Conservation (phyloP, 2,888 invertebrate species). For the Parnassius smintheus region DNA sequence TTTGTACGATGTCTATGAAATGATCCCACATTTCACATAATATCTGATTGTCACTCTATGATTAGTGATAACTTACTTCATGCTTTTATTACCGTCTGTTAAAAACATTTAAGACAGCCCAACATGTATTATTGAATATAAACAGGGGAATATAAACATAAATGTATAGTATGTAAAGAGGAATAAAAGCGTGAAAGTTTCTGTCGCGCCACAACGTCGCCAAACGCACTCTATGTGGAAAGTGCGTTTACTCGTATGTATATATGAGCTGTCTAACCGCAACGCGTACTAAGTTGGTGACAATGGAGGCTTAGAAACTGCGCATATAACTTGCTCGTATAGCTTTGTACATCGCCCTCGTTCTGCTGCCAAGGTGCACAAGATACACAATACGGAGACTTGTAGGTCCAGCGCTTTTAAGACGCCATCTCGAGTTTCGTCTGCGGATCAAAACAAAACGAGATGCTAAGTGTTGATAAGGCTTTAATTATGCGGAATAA, state of each 20-base stretch:
- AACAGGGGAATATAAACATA: too few species aligned
- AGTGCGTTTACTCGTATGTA: background rate
- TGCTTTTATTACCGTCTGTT: background rate
- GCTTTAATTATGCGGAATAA: too few species aligned
- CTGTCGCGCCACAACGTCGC: slow-evolving; percentile 1
- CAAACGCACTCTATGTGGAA: slow-evolving; percentile 4
- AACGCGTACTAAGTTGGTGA: slow-evolving; percentile 14
- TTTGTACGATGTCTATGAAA: too few species aligned
- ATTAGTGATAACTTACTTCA: too few species aligned
- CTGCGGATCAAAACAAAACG: slow-evolving; percentile 8
- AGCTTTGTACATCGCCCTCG: slow-evolving; percentile 20
- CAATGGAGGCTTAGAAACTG: slow-evolving; percentile 21
- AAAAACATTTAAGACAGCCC: background rate
- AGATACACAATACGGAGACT: slow-evolving; percentile 26
- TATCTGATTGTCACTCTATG: too few species aligned
- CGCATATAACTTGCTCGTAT: slow-evolving; percentile 15
- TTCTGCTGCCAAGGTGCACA: slow-evolving; percentile 19
- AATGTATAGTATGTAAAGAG: background rate
- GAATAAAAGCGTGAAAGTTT: slow-evolving; percentile 1
- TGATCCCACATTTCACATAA: too few species aligned
- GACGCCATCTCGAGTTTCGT: slow-evolving; percentile 25
- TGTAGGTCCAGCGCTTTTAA: slow-evolving; percentile 22
- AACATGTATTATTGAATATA: background rate
- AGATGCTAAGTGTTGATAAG: too few species aligned
- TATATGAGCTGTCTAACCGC: slow-evolving; percentile 11